These are phyloP conservation scores for Phymorhynchus buccinoides DNA, from an alignment of 1,140 invertebrate genomes.

Conservation along the genomic window DNA sequence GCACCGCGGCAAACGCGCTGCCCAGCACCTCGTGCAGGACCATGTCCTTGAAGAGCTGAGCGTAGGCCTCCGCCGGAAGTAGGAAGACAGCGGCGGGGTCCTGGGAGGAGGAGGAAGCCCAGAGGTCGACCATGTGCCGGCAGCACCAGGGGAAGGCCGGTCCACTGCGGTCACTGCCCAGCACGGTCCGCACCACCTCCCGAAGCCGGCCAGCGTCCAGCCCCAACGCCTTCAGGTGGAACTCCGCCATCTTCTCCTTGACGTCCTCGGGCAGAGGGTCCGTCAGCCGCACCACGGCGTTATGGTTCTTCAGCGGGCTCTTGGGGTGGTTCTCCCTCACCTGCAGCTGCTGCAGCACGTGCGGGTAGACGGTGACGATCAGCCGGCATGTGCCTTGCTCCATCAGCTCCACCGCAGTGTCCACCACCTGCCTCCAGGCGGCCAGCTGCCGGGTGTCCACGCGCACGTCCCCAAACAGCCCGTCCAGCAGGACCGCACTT, in stretches of 20 bases:
- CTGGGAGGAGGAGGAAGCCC: no score
- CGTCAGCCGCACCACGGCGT: neutral
- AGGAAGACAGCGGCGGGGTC: neutral
- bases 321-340: neutral
- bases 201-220: neutral
- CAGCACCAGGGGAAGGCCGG: no score
- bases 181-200: no score
- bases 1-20: neutral
- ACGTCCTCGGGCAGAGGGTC: neutral
- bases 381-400: neutral
- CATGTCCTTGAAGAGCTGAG: neutral
- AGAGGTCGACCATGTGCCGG: no score
- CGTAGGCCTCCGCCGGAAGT: neutral
- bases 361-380: conserved; percentile 3
- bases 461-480: neutral
- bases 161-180: no score
- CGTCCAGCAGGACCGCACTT: conserved; percentile 14
- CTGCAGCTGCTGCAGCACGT: conserved; percentile 12
- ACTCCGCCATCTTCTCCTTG: neutral
- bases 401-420: neutral
- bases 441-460: conserved; percentile 3
- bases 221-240: neutral
- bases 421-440: neutral
- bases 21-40: neutral
- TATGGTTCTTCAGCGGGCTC: neutral